Conservation (phyloP, 2,888 invertebrate genomes). For the Lasius fuliginosus region DNA sequence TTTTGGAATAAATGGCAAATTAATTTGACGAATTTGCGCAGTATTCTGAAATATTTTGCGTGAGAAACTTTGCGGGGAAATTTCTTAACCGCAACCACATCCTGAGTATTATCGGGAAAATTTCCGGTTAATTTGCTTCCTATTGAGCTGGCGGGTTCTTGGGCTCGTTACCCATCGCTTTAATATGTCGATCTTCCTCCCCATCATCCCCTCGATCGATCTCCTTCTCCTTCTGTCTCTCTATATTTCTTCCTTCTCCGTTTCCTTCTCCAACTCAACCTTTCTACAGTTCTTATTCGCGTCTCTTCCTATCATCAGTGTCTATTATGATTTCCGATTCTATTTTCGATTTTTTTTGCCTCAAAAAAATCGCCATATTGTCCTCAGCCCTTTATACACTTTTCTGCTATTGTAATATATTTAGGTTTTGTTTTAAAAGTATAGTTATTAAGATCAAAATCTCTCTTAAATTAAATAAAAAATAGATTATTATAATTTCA, state of each 20-base stretch:
- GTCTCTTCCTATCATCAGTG: neutral
- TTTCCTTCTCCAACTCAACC: neutral
- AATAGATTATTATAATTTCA: neutral
- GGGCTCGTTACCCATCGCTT: constrained; percentile 25
- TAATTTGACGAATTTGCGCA: neutral
- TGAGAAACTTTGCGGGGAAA: neutral
- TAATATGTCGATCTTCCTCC: constrained; percentile 35
- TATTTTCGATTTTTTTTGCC: neutral
- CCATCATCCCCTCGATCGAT: constrained; percentile 42
- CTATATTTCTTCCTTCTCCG: neutral
- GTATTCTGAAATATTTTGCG: neutral
- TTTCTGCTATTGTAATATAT: neutral
- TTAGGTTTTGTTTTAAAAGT: neutral
- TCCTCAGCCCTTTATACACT: neutral
- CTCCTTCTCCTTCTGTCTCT: neutral
- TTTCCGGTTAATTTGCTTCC: constrained; percentile 44
- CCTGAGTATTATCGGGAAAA: constrained; percentile 20
- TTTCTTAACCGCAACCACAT: constrained; percentile 26
- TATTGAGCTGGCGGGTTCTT: constrained; percentile 21
- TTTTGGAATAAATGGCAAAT: neutral
- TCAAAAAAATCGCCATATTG: neutral
- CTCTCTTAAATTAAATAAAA: neutral
- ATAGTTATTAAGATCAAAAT: neutral
- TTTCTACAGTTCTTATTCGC: neutral
- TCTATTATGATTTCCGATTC: constrained; percentile 3